These are phyloP conservation scores for Todiramphus saurophagus DNA, from an alignment of 2,113 vertebrate genomes.

Conservation along the genomic window DNA sequence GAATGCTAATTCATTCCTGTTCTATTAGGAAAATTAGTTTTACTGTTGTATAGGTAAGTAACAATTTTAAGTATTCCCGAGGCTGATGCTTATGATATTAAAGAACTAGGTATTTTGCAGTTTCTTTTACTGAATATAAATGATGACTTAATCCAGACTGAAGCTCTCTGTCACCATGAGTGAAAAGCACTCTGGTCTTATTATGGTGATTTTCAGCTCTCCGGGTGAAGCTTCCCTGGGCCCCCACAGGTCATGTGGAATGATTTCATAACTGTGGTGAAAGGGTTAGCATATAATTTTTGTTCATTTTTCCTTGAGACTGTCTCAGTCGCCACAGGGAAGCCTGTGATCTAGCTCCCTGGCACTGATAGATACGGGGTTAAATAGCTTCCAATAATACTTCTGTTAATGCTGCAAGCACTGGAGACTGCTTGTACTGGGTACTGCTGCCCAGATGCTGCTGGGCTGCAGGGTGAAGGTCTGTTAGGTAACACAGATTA, in stretches of 20 bases:
- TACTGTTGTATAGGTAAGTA: neutral
- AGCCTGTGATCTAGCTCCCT: neutral
- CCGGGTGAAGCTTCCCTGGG: neutral
- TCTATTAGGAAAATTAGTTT: neutral
- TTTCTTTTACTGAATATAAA: neutral
- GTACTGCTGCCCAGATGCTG: neutral
- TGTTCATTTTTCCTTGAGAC: neutral
- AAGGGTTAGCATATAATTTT: neutral
- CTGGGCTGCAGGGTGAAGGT: neutral
- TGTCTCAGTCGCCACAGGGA: accelerated
- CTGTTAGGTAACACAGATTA: neutral
- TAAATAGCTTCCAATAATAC: neutral
- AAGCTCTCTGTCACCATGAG: neutral
- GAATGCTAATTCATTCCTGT: neutral
- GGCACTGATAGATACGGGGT: neutral
- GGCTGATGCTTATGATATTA: neutral
- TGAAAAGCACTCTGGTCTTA: neutral
- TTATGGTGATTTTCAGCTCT: neutral
- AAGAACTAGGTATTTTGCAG: neutral
- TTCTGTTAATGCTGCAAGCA: neutral
- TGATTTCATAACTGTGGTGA: neutral
- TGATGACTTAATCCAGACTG: neutral
- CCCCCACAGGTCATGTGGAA: accelerated
- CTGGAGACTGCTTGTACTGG: neutral
- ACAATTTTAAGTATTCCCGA: neutral